These are phyloP conservation scores for Trididemnum nubilum DNA, from an alignment of 23 tunicate species.

Conservation along the genomic window DNA sequence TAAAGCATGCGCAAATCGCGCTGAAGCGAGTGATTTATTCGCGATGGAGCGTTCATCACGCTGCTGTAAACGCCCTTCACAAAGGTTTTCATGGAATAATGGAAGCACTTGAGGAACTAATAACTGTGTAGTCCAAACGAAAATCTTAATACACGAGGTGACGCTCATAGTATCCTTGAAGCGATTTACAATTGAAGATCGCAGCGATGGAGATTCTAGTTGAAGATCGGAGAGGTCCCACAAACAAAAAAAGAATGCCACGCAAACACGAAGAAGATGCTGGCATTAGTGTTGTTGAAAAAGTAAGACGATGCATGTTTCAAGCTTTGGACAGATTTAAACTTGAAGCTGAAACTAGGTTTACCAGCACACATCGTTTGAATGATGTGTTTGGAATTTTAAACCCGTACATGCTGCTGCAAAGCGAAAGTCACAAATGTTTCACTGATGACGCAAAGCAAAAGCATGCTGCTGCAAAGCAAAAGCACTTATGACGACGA, in stretches of 20 bases:
- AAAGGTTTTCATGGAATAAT: conserved; percentile 58
- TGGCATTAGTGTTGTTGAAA: too few relatives aligned
- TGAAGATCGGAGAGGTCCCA: conserved; percentile 56
- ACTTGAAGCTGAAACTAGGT: conserved; percentile 57
- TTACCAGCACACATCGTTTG: conserved; percentile 35
- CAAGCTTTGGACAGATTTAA: conserved; percentile 53
- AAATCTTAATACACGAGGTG: conserved; percentile 62
- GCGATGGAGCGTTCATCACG: conserved; percentile 69
- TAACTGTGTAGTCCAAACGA: conserved; percentile 57
- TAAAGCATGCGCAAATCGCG: conserved; percentile 63
- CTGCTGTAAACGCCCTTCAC: conserved; percentile 68
- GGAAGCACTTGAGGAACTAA: conserved; percentile 42
- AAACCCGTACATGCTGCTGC: conserved; percentile 52
- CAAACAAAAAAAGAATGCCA: conserved; percentile 52
- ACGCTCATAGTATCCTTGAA: conserved; percentile 57
- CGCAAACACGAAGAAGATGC: conserved; percentile 56
- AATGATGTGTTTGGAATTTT: conserved; percentile 52
- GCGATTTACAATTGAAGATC: conserved; percentile 39
- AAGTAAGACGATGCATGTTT: too few relatives aligned
- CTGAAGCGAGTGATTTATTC: conserved; percentile 54
- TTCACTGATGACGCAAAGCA: conserved; percentile 38
- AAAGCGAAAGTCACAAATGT: conserved; percentile 50
- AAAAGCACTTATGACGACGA: conserved; percentile 58
- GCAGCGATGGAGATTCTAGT: conserved; percentile 53
- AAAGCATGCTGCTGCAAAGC: too few relatives aligned